These are phyloP conservation scores for Chironomus riparius DNA, from an alignment of 2,888 invertebrate genomes.

Conservation along the genomic window DNA sequence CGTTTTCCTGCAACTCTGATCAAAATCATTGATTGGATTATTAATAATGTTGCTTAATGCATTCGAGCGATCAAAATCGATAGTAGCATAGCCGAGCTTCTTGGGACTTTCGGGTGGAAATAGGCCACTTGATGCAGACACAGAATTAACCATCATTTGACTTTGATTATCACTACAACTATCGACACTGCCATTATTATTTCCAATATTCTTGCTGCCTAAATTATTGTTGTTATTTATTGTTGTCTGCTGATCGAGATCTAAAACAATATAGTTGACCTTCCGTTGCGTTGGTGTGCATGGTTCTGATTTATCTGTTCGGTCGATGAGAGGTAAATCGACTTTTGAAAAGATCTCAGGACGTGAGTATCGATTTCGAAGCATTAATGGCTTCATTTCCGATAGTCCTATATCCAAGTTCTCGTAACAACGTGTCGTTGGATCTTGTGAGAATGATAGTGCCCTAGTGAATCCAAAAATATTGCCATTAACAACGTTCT, in stretches of 20 bases:
- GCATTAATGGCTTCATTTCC: constrained; percentile 29
- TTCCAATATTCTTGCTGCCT: constrained; percentile 1
- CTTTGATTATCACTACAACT: constrained; percentile 29
- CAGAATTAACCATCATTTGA: constrained; percentile 2
- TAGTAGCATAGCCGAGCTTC: constrained; percentile 72
- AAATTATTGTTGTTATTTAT: constrained; percentile 28
- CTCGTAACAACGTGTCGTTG: constrained; percentile 31
- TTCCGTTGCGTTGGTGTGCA: constrained; percentile 30
- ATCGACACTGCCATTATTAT: not conserved
- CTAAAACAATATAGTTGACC: constrained; percentile 41
- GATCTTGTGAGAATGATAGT: constrained; percentile 25
- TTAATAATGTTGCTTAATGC: constrained; percentile 71
- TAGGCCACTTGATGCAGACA: constrained; percentile 33
- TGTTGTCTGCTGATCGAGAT: constrained; percentile 35
- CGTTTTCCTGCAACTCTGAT: constrained; percentile 69
- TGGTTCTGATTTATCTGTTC: constrained; percentile 31
- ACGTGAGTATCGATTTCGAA: constrained; percentile 30
- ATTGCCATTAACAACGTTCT: constrained; percentile 13
- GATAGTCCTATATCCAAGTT: constrained; percentile 30
- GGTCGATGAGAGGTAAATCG: constrained; percentile 28
- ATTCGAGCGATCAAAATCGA: constrained; percentile 89
- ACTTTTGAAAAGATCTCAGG: constrained; percentile 31
- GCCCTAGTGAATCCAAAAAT: constrained; percentile 14
- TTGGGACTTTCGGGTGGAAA: constrained; percentile 47
- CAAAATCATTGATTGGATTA: constrained; percentile 57